Evolutionary conservation across 2,888 invertebrate genomes (phyloP), one percentile per base, ranked within the genome.

Genomic region (Ryuthela nishihirai): DNA sequence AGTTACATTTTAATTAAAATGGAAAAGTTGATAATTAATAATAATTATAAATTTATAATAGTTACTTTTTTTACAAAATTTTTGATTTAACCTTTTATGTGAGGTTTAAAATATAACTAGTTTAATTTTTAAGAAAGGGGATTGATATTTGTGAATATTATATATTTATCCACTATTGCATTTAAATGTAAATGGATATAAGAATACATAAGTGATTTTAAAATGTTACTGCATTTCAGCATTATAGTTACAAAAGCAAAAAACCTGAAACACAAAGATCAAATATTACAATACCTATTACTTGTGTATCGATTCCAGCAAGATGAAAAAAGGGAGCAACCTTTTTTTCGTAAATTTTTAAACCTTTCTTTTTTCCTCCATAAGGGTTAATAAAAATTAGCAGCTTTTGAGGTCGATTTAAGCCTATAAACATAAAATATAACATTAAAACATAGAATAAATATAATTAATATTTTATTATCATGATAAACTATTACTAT

Each of bases 321-420:
- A 78, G 56, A 36, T 75, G 72, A 68, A 80, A 76, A 25, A 80
- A 68, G 2, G 78, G 78, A 25, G 72, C 70, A 21, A 87, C 85
- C 65, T 82, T 81, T 59, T 84, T 83, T 65, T 85, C 82, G 74
- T 84, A 89, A 44, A 87, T 84, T 67, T 82, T 80, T 49, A 83
- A 73, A 0, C 85, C 89, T 67, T 82, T 82, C 69, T 81, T 82
- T 68, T 85, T 85, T 0, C 91, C 91, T 1, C 90, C 88, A 71
- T 81, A 86, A 0, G 91, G 91, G 76, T 91, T 91, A 2, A 91
- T 81, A 74, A 91, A 88, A 15, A 90, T 77, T 45, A 90, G 74
- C 36, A 91, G 75, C 42, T 80, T 81, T 65, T 81, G 82, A 4
- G 90, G 87, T 45, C 89, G 79, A 68, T 76, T 54, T 15, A 54